Percentiles rank a stretch among this genome's conserved stretches.
Evolutionary conservation across 2,888 invertebrate genomes (phyloP).

Genomic region (Ephialtes manifestator): DNA sequence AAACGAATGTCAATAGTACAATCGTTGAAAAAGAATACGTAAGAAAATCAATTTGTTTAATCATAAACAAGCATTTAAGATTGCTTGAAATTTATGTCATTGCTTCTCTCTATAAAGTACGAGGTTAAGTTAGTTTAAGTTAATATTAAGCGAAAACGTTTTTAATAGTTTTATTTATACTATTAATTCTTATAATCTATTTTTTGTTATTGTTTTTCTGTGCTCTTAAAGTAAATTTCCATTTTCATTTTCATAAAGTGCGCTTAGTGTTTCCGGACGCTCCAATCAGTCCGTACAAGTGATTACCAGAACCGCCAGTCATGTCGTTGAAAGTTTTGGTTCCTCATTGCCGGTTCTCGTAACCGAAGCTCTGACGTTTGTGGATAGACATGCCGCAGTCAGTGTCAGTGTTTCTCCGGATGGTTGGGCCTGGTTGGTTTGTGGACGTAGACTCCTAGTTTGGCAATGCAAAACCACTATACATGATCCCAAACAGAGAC

Average conservation of each 20-base stretch:
- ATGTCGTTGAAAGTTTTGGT: slow-evolving; percentile 93
- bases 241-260: slow-evolving; percentile 62
- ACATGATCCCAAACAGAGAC: slow-evolving; percentile 82
- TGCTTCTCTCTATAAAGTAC: no score
- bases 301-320: slow-evolving; percentile 91
- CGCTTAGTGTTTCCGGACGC: slow-evolving; percentile 88
- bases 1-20: slow-evolving; percentile 83
- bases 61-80: no score
- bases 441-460: slow-evolving; percentile 93
- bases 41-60: slow-evolving; percentile 68
- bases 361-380: slow-evolving; percentile 94
- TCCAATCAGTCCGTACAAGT: slow-evolving; percentile 91
- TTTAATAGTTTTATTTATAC: no score
- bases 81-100: no score
- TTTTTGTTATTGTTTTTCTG: neutral
- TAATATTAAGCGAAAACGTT: no score
- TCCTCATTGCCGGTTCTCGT: slow-evolving; percentile 94
- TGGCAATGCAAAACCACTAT: slow-evolving; percentile 91
- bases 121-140: no score
- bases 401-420: slow-evolving; percentile 90
- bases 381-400: slow-evolving; percentile 89
- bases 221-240: neutral
- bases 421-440: slow-evolving; percentile 95
- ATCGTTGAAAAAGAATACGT: slow-evolving; percentile 83
- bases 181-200: neutral